phyloP scores from a whole-genome alignment of 2,113 vertebrate genomes.

The Psephotus haematonotus region DNA sequence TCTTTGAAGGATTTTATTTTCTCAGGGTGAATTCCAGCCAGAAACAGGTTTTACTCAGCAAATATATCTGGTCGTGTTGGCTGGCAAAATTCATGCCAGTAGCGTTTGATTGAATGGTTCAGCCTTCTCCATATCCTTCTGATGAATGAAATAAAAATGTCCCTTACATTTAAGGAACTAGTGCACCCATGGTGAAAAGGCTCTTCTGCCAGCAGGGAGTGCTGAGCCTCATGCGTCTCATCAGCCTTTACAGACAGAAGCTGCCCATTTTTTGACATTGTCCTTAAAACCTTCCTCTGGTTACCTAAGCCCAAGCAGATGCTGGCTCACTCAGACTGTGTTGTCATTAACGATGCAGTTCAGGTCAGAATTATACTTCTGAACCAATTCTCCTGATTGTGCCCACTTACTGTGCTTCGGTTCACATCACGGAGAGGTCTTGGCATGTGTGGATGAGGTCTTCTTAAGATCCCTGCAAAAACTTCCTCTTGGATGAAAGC shows the following conservation, averaged over 20 bases:
- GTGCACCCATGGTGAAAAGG: not conserved
- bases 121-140: not conserved
- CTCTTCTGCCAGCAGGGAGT: not conserved
- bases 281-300: not conserved
- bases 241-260: not conserved
- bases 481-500: not conserved
- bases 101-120: not conserved
- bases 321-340: not conserved
- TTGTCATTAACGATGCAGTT: not conserved
- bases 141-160: not conserved
- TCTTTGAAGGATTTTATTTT: not conserved
- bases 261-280: not conserved
- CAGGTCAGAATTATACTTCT: not conserved
- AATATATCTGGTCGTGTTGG: not conserved
- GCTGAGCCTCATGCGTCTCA: not conserved
- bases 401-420: fast-evolving
- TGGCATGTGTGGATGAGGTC: not conserved
- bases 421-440: not conserved
- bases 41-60: not conserved
- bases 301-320: not conserved
- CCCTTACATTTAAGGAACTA: not conserved
- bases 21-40: not conserved
- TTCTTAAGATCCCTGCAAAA: not conserved
- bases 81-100: not conserved
- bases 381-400: not conserved